Evolutionary conservation across 2,797 vertebrate species (phyloP), one percentile per base, ranked within the genome.

Genomic region (Phoxinus dragarum): DNA sequence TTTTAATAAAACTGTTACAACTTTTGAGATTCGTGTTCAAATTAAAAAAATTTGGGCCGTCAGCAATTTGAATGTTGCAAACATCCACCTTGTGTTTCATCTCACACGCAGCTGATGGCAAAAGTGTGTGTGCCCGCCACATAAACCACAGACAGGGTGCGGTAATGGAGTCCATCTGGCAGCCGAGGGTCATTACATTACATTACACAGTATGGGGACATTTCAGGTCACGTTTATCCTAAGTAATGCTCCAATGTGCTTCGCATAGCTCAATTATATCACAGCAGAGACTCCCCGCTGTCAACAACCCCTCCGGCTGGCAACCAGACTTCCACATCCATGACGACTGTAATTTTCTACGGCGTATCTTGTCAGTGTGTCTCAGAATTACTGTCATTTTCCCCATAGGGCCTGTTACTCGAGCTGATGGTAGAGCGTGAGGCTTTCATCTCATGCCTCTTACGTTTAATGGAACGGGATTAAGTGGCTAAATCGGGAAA

Each of bases 311-410:
- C 49, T 67, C 68, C 23, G 47, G 38, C 31, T 49, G 59, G 27
- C 31, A 14, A 52, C n/a, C 73, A 67, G 23, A 16, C 71, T 38
- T 82, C 42, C 56, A 80, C 82, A 44, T 80, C 64, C 54, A 42
- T 68, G 56, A 85, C 80, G 5, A 79, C 38, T 52, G 59, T 56
- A 71, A 84, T 69, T 86, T 47, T 71, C 77, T 79, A 40, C 59
- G 27, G 79, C 44, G 52, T 85, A 85, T 80, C 40, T 79, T 85
- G 82, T 74, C 40, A 81, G 42, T 21, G 56, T 16, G 59, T 16
- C 69, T 64, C 23, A 75, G 68, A 88, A 85, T 84, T 84, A 90
- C 80, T 79, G 76, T 86, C 84, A 88, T 86, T 88, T 82, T 69
- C 49, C 59, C 52, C 42, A 19, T 2, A 52, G 27, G 72, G 47